Evolutionary conservation across 2,888 invertebrate species (phyloP).

Genomic region (Oligia latruncula): DNA sequence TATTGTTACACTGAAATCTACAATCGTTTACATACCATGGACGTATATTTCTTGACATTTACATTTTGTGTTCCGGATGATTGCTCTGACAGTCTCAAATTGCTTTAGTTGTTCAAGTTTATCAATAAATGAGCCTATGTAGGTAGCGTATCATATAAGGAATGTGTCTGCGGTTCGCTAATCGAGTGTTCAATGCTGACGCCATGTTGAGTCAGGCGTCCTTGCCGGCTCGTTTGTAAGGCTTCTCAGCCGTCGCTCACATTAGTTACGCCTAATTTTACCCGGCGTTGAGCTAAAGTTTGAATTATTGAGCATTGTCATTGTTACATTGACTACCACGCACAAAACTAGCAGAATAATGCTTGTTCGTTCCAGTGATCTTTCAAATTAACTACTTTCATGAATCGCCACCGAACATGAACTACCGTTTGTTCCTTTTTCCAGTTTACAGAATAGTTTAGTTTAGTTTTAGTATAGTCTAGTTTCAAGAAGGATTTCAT

Average conservation of each 20-base stretch:
- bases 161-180: constrained; percentile 69
- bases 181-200: constrained; percentile 70
- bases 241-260: constrained; percentile 70
- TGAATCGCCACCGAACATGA: not conserved
- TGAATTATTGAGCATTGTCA: constrained; percentile 53
- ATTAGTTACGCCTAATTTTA: constrained; percentile 69
- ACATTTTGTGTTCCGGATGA: constrained; percentile 8
- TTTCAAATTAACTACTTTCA: constrained; percentile 1
- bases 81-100: constrained; percentile 16
- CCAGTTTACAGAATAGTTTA: constrained; percentile 10
- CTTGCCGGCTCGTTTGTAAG: constrained; percentile 75
- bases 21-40: constrained; percentile 52
- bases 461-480: too few relatives aligned
- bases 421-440: not conserved
- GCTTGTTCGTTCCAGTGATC: not conserved
- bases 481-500: constrained; percentile 20
- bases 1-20: constrained; percentile 70
- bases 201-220: constrained; percentile 79
- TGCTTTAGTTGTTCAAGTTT: constrained; percentile 32
- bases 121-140: constrained; percentile 45
- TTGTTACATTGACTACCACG: constrained; percentile 32
- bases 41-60: constrained; percentile 35
- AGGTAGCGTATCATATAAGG: constrained; percentile 70
- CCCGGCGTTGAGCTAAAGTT: constrained; percentile 39
- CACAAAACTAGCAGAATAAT: constrained; percentile 14